Evolutionary conservation across 1,140 invertebrate genomes (phyloP), one percentile per base, ranked within the genome.

Genomic region (Stegodyphus mimosarum): DNA sequence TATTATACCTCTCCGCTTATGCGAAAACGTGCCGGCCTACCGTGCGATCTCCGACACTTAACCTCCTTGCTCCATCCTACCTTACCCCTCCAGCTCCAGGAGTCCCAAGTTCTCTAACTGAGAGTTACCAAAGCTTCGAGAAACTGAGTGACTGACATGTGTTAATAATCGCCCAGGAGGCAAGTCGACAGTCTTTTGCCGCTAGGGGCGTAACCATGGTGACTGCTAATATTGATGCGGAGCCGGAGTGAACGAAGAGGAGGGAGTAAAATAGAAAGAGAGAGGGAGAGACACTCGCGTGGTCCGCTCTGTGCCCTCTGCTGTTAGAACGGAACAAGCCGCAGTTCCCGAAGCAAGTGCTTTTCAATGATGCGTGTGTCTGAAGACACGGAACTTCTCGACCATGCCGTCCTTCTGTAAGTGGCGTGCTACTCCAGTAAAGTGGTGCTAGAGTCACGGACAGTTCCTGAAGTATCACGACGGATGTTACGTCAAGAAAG

Each of bases 191-290:
- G 73, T 85, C 66, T n/a, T 70, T 70, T 69, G 75, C 76, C 76
- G 83, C 76, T 73, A 86, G 83, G 83, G 83, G 83, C 83, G 75
- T 86, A 78, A 70, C 83, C 66, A 78, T 86, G 83, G 83, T 79
- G 74, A 78, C 75, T 86, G 75, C 83, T 66, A 71, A 72, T 86
- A 86, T 86, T 86, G 83, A 86, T 86, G 83, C 81, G 64, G 66
- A 53, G 77, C 67, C 3, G 18, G 72, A 83, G 55, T 7, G 63
- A 75, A 50, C 72, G 73, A 55, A 71, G 33, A 48, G 49, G 52
- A 55, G 50, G 10, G 70, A 72, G 77, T 55, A 53, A 64, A 55
- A 52, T n/a, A 71, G 18, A 51, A 81, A 51, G 55, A 51, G 60
- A 48, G 48, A 74, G 70, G 15, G 51, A 71, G 33, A 18, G 33